Base-by-base conservation (phyloP, 2,797 vertebrate species). In the Margarornis squamiger region DNA sequence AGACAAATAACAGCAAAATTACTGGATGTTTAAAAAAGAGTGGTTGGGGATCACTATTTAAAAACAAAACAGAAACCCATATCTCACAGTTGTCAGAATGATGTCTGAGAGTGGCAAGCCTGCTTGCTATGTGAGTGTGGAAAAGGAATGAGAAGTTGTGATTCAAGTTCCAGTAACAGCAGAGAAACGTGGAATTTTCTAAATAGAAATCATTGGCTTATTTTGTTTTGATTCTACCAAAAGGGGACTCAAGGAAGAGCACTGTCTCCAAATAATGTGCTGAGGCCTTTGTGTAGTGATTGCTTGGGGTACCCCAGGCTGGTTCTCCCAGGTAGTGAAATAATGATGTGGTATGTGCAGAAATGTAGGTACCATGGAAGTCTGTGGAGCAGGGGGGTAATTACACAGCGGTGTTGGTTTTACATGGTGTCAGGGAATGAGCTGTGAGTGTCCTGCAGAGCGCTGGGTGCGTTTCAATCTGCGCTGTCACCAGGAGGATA, bases 11-110 rank as follows among this genome's bases (percentile, higher is more conserved):
- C 29, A 68, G 49, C 65, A 80, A 39, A 76, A 90, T 41, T 65
- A 45, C 21, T 74, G 14, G 29, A 9, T 46, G 12, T 38, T 41
- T 67, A 9, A 66, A 36, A 51, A 43, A n/a, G 20, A 8, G 43
- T 45, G 14, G 6, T 48, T 88, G 51, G 49, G 30, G 20, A n/a
- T 80, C 26, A 9, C 27, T 66, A 1, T 16, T 68, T n/a, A 76
- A 73, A 72, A 82, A 2, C 55, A 46, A 30, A 52, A 4, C 20
- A 68, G 52, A 77, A 68, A 36, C 7, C 5, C 5, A 0, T 48
- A 7, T 72, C n/a, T 76, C 0, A 0, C 8, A 19, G 15, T 41
- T 78, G 13, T 4, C 36, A n/a, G 36, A 8, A 18, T 52, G 14
- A 8, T 21, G 26, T 11, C 32, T 43, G 57, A 71, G 52, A 67